Evolutionary conservation across 92 coral and sea anemone genomes (phyloP).

Genomic region (Epizoanthus ramosus): DNA sequence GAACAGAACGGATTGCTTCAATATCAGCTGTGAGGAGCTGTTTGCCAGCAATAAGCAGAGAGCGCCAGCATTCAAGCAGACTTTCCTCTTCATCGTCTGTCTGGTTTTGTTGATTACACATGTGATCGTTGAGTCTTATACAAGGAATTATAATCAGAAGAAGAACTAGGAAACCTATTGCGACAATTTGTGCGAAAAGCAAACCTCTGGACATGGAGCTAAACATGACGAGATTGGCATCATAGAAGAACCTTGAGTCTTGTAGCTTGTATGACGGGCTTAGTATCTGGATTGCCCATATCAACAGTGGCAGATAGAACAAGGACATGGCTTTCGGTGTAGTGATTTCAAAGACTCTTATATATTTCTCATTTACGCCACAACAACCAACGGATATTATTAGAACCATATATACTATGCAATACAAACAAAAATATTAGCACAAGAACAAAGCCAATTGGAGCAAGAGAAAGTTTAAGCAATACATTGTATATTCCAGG

Average conservation of each 20-base stretch:
- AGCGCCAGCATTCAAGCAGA: too few species aligned
- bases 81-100: not conserved
- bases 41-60: not conserved
- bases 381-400: not conserved
- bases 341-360: not conserved
- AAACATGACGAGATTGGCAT: too few species aligned
- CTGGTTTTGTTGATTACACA: too few species aligned
- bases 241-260: not conserved
- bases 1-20: not conserved
- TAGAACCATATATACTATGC: not conserved
- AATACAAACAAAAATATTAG: not conserved
- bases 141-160: not conserved
- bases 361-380: not conserved
- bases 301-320: conserved; percentile 7
- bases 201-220: not conserved
- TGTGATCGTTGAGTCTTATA: not conserved
- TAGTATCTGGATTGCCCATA: conserved; percentile 11
- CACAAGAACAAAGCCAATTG: not conserved
- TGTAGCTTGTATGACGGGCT: conserved; percentile 1
- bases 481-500: not conserved
- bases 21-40: not conserved
- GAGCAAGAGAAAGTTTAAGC: not conserved
- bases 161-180: not conserved
- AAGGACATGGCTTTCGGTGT: not conserved
- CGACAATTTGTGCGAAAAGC: not conserved